Base-by-base conservation (phyloP, 2,888 invertebrate genomes). In the Psococerastis gibbosa region DNA sequence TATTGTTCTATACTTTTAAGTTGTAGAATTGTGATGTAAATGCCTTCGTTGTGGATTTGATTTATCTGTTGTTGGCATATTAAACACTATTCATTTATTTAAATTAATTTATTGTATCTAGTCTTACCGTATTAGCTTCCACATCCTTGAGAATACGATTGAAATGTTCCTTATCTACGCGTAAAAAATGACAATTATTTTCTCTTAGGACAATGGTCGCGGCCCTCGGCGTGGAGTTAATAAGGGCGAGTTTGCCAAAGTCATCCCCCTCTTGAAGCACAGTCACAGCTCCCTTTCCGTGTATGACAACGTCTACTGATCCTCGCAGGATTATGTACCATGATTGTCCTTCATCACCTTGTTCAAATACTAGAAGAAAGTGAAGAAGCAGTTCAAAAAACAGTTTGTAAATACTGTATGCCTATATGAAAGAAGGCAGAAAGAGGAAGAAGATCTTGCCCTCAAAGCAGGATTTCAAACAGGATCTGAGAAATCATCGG, bases 251-350 rank as follows among this genome's bases (percentile, higher is more conserved):
- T 65, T 85, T 85, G 43, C 85, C 85, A 61, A 85, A 85, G 63
- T 85, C 85, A 62, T 85, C 85, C 46, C 83, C 82, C 61, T 83
- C 83, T 57, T 78, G 76, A 32, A 85, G 65, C 34, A 78, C 78
- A 51, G 80, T 81, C 27, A 85, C 83, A 11, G 78, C 74, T 41
- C 84, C 84, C 67, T 84, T 84, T 48, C 82, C 83, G 58, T 80
- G 77, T 52, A 84, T 83, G 50, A 78, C 78, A 45, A 85, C 84
- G 59, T 83, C 81, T 35, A 85, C 84, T 4, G 81, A 81, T 35
- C 84, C 85, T 55, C 77, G 72, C 44, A 84, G 68, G 50, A 85
- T 74, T 50, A 85, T 81, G 61, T 82, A 85, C 84, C 84, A 85
- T 35, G 79, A 80, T 52, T 76, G 71, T 41, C 83, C 84, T 58